These are phyloP conservation scores for Oopsacas minuta DNA, from an alignment of 37 sponge, comb jelly and placozoan genomes.

Conservation along the genomic window DNA sequence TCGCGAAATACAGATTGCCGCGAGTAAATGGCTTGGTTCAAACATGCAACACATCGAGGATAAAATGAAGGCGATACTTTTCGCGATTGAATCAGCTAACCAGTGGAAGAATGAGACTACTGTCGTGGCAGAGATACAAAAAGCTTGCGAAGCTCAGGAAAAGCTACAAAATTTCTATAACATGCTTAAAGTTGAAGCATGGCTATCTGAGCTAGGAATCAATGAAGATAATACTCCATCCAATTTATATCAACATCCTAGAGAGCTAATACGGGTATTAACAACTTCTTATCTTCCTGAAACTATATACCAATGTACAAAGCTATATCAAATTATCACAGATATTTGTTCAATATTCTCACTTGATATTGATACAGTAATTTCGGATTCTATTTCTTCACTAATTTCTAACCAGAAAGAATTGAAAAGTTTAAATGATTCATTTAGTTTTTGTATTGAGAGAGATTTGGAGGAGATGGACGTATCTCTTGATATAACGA, in stretches of 20 bases:
- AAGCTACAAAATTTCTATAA: background rate
- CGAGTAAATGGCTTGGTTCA: background rate
- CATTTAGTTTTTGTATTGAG: slow-evolving; percentile 7
- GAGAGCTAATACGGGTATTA: background rate
- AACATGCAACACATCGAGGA: slow-evolving; percentile 9
- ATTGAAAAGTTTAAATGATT: background rate
- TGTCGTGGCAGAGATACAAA: background rate
- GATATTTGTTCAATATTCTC: background rate
- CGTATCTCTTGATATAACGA: background rate
- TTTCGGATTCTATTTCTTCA: background rate
- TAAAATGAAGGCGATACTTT: background rate
- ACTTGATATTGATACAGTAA: background rate
- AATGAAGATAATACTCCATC: background rate
- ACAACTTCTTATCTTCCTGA: background rate
- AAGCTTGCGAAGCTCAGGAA: background rate
- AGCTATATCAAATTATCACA: background rate
- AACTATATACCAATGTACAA: background rate
- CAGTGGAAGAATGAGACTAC: background rate
- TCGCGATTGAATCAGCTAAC: background rate
- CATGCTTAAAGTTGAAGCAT: background rate
- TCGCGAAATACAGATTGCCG: background rate
- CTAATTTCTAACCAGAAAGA: background rate
- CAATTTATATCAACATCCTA: background rate
- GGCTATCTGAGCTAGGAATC: background rate
- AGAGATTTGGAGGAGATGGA: background rate